Base-by-base conservation (phyloP, 2,888 invertebrate species). In the Oscheius sp. region DNA sequence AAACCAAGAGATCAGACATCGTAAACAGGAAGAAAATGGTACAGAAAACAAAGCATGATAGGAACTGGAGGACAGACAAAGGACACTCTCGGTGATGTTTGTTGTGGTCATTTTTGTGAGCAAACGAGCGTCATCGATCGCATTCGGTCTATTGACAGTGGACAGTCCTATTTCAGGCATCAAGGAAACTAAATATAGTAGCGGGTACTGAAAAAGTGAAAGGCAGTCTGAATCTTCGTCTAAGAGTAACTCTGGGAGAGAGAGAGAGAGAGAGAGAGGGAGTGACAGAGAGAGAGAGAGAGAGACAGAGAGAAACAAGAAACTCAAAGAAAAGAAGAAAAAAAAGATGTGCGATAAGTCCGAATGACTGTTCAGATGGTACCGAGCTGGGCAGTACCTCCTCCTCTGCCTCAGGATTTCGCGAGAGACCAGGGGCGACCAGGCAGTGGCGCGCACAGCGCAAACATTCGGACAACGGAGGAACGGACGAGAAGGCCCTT, bases 391-490 rank as follows among this genome's bases (percentile, higher is more conserved):
- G 21, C 21, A 55, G 32, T 55, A 29, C 29, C 32, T 55, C 29
- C 32, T 29, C 55, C 29, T 32, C 21, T 55, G 55, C 29, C 32
- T 55, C 32, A 21, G 55, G 32, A 55, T 21, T 21, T 21, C 21
- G 21, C 21, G 32, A 32, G 59, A 53, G 68, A 55, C 53, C 53
- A 42, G 68, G 68, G 68, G 55, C 68, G 29, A 53, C 53, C 68
- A 53, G 68, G 68, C 53, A 55, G 68, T 68, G 68, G 68, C 68
- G 59, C 68, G 55, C 68, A 55, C 68, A 53, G 68, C 13, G 53
- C 68, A 68, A 68, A 68, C 55, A 68, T 68, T 68, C 68, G 68
- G 55, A 68, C 68, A 68, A 68, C 68, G 42, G 35, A 7, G 5
- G 63, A 37, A 53, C 68, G 32, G 60, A n/a, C n/a, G 50, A 63